Percentiles rank a stretch among this genome's conserved stretches.
Conservation (phyloP, 2,113 vertebrate species). For the Barbus barbus region DNA sequence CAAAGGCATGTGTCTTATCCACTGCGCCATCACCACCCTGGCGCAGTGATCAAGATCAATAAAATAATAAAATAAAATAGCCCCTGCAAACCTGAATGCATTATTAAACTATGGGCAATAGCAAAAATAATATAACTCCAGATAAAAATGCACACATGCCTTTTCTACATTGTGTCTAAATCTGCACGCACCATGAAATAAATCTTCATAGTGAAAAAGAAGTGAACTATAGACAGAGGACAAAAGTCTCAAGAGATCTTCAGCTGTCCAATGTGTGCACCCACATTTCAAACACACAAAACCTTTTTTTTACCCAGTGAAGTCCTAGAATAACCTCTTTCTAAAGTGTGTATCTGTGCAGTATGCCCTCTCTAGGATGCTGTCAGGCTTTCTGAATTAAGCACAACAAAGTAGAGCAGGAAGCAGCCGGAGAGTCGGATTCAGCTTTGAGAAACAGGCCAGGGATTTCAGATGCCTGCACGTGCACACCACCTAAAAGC, state of each 20-base stretch:
- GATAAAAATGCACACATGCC: background rate
- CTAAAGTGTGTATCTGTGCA: slow-evolving; percentile 43
- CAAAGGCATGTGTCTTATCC: too few relatives aligned
- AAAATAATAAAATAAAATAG: too few relatives aligned
- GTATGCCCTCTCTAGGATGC: slow-evolving; percentile 27
- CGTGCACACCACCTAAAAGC: slow-evolving; percentile 27
- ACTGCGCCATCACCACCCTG: too few relatives aligned
- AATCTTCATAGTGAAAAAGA: background rate
- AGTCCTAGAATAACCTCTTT: slow-evolving; percentile 45
- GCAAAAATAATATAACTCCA: background rate
- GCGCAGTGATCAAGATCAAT: too few relatives aligned
- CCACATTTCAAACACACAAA: slow-evolving; percentile 6
- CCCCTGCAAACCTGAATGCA: background rate
- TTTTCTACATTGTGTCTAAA: background rate
- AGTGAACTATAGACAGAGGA: background rate
- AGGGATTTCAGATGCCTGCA: background rate
- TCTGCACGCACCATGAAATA: background rate
- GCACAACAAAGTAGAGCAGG: slow-evolving; percentile 59
- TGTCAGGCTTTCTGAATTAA: slow-evolving; percentile 48
- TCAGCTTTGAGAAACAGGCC: slow-evolving; percentile 1
- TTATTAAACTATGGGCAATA: background rate
- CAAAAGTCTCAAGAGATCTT: too few relatives aligned
- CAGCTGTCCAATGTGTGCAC: background rate
- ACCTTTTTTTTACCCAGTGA: background rate
- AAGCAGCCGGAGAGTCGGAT: background rate